These are phyloP conservation scores for Siniperca obscura DNA, from an alignment of 2,797 vertebrate species.

Conservation along the genomic window DNA sequence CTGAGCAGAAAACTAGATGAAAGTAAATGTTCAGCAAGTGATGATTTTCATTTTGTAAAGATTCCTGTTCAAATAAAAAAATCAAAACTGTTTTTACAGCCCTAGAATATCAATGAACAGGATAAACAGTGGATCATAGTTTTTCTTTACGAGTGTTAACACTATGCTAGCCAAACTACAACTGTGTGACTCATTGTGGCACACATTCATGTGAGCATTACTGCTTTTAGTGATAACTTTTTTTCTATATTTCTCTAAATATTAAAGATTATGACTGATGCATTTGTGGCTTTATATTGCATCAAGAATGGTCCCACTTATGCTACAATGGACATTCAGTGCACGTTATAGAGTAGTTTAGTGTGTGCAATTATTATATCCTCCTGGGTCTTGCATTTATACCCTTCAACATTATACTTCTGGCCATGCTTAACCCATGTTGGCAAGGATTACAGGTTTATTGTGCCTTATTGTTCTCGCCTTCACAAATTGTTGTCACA, in stretches of 20 bases:
- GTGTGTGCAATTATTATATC: slow-evolving; percentile 15
- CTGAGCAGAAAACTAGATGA: slow-evolving; percentile 18
- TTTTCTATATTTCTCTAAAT: neutral
- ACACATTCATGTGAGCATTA: neutral
- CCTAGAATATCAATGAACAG: neutral
- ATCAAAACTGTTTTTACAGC: neutral
- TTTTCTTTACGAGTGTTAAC: neutral
- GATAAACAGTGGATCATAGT: neutral
- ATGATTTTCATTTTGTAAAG: slow-evolving; percentile 14
- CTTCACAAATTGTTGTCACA: neutral
- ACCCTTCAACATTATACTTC: neutral
- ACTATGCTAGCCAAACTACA: neutral
- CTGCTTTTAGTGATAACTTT: neutral
- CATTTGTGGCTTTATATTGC: neutral
- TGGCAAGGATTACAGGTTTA: neutral
- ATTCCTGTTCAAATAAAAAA: neutral
- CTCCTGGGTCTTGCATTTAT: neutral
- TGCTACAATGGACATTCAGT: slow-evolving; percentile 6
- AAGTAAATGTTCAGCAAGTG: slow-evolving; percentile 1
- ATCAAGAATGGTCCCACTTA: neutral
- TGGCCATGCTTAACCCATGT: neutral
- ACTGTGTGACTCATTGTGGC: neutral
- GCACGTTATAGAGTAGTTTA: slow-evolving; percentile 13
- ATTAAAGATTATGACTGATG: neutral
- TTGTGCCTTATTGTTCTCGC: neutral